Percentiles rank a stretch among this genome's conserved stretches.
Conservation (phyloP, 2,888 invertebrate species). For the Rhagophthalmus giganteus region DNA sequence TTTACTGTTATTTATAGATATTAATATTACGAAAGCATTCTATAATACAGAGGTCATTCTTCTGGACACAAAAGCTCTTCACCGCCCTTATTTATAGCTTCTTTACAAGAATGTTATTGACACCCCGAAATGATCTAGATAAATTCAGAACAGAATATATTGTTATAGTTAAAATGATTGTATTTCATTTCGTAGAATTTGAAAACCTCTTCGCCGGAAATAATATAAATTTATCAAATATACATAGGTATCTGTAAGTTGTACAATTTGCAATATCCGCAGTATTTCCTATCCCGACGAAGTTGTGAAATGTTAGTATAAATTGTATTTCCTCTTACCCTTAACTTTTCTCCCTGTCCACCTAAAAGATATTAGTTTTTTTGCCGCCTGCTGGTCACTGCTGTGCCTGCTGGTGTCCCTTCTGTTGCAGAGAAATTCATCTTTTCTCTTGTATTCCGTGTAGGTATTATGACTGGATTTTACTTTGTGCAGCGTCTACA, state of each 20-base stretch:
- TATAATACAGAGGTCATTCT: conserved; percentile 21
- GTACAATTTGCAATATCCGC: conserved; percentile 38
- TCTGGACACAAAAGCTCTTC: conserved; percentile 25
- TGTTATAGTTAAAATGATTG: conserved; percentile 10
- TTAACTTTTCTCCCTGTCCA: conserved; percentile 45
- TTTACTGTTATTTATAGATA: no score
- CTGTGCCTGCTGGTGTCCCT: conserved; percentile 49
- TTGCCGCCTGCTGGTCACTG: conserved; percentile 42
- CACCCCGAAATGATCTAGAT: conserved; percentile 38
- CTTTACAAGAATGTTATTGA: conserved; percentile 51
- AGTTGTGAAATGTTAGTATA: conserved; percentile 51
- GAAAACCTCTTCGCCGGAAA: conserved; percentile 2
- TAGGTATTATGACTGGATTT: conserved; percentile 44
- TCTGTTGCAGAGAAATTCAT: conserved; percentile 50
- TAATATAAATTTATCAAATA: neutral
- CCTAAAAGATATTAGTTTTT: conserved; percentile 51
- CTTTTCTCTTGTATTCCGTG: conserved; percentile 51
- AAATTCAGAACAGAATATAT: conserved; percentile 14
- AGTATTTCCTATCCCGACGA: conserved; percentile 48
- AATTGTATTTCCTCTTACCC: conserved; percentile 48
- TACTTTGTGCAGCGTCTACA: conserved; percentile 19
- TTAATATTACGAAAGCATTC: no score
- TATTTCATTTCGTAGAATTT: conserved; percentile 13
- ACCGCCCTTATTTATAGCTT: conserved; percentile 50
- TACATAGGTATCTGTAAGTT: no score